These are phyloP conservation scores for Papilio dardanus DNA, from an alignment of 1,140 invertebrate species.

Conservation along the genomic window DNA sequence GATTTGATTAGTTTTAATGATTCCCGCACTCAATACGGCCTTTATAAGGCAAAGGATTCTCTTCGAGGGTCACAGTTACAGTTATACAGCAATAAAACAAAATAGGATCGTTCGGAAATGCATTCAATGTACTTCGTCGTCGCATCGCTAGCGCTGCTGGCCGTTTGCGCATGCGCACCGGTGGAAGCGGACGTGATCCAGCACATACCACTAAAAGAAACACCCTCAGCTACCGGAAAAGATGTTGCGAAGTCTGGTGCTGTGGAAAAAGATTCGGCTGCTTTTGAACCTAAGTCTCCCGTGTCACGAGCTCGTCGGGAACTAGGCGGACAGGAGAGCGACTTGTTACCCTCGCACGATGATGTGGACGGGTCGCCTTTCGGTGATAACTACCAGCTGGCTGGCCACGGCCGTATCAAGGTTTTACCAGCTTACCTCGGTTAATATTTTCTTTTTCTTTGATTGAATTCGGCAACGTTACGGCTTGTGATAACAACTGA, in stretches of 20 bases:
- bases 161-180: constrained; percentile 68
- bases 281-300: constrained; percentile 50
- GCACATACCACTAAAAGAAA: constrained; percentile 69
- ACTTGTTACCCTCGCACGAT: constrained; percentile 63
- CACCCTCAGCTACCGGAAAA: constrained; percentile 75
- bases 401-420: constrained; percentile 67
- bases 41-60: constrained; percentile 55
- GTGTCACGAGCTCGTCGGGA: constrained; percentile 55
- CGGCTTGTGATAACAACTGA: neutral
- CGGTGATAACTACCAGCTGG: constrained; percentile 58
- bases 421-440: constrained; percentile 73
- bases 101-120: constrained; percentile 73
- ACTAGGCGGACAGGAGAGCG: constrained; percentile 65
- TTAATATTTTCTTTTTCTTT: constrained; percentile 41
- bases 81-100: constrained; percentile 50
- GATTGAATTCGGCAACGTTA: neutral
- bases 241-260: constrained; percentile 68
- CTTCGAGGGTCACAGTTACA: constrained; percentile 40
- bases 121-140: constrained; percentile 69
- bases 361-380: constrained; percentile 66
- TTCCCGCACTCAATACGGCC: constrained; percentile 56
- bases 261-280: constrained; percentile 65
- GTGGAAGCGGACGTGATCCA: constrained; percentile 65
- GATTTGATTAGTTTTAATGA: constrained; percentile 62
- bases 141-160: constrained; percentile 71